A percentile compares a stretch with the other conserved stretches of the same genome.
phyloP scores from a whole-genome alignment of 2,888 invertebrate genomes.

The Drosophila melanosoma region DNA sequence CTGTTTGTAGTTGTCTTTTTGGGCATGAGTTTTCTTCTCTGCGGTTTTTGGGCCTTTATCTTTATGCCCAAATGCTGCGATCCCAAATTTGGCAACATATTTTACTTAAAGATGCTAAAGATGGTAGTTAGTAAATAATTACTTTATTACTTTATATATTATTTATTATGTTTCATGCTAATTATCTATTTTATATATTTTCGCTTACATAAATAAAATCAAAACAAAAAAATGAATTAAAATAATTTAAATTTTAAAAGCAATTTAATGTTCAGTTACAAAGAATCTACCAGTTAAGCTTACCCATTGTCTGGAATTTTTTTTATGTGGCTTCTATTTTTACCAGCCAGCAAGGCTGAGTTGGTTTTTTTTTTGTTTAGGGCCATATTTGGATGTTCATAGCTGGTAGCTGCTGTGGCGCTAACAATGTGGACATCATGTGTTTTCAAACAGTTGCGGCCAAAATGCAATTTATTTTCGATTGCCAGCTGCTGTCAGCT shows the following conservation, averaged over 20 bases:
- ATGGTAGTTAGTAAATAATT: neutral
- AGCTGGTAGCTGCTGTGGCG: constrained; percentile 30
- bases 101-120: neutral
- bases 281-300: constrained; percentile 4
- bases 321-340: constrained; percentile 40
- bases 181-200: neutral
- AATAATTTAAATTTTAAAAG: neutral
- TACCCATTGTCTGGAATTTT: neutral
- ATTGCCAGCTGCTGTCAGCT: constrained; percentile 70
- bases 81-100: neutral
- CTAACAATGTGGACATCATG: constrained; percentile 60
- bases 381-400: constrained; percentile 14
- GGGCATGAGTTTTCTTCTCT: constrained; percentile 51
- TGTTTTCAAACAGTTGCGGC: constrained; percentile 58
- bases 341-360: constrained; percentile 36
- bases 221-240: neutral
- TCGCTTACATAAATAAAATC: neutral
- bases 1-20: constrained; percentile 31
- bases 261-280: neutral
- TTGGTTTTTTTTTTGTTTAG: constrained; percentile 9
- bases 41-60: constrained; percentile 31
- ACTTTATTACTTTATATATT: neutral
- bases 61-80: constrained; percentile 8
- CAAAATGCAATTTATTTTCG: constrained; percentile 72
- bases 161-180: neutral